Evolutionary conservation across 2,113 vertebrate species (phyloP), one percentile per base, ranked within the genome.

Genomic region (Polypterus bichir): DNA sequence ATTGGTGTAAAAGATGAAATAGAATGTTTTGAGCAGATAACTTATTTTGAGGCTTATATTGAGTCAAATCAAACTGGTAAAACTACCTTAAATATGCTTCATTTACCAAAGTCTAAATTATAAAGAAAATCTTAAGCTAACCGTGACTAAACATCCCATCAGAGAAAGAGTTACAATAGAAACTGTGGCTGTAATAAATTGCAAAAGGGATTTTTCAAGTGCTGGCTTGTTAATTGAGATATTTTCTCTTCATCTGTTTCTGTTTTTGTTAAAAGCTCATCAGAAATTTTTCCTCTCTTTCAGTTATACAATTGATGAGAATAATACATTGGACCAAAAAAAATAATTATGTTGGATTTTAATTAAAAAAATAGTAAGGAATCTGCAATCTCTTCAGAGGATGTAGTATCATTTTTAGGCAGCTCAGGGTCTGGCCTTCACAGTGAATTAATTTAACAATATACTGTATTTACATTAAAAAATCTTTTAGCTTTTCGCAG

Each of bases 321-420:
- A 77, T 11, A 72, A 72, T 76, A 65, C 63, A 75, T 80, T 77
- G 72, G 66, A 73, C 66, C 67, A 71, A 54, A 65, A 62, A 58
- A 70, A 68, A 69, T 70, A 71, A 66, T 62, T 68, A 72, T 68
- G 59, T 62, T 62, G 48, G 66, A 67, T 65, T 69, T 65, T 70
- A 76, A 76, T 76, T 78, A 81, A 71, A 77, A 27, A 27, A 56
- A 52, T 51, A 66, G 68, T 77, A 64, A 68, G 27, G 27, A 71
- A 71, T 76, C 11, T 54, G 51, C 49, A 61, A 10, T 62, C 51
- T 79, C 69, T 80, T 6, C 1, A 61, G 62, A 53, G 55, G 65
- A 59, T 7, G n/a, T 60, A 4, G 62, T 8, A 70, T 65, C 63
- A 61, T 73, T 65, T 60, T 9, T 46, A 69, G 67, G 69, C 71